Conservation (phyloP, 2,888 invertebrate species). For the Syrista parreyssii region DNA sequence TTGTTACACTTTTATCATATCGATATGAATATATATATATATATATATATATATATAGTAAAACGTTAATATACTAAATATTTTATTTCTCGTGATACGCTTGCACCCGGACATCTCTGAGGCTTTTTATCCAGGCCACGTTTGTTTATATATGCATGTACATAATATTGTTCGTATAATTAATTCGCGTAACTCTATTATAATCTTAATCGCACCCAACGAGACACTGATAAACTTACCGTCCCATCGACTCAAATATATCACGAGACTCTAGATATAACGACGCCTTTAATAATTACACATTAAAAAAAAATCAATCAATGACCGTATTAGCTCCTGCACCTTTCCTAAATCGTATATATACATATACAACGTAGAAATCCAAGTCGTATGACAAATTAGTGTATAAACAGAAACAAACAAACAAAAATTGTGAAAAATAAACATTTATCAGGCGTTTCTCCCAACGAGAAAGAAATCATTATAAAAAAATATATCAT, state of each 20-base stretch:
- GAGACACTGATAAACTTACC: conserved; percentile 35
- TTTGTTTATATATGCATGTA: conserved; percentile 32
- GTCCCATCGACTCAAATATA: background rate
- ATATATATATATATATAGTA: conserved; percentile 41
- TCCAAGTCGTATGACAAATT: background rate
- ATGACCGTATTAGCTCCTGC: background rate
- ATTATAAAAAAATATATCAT: background rate
- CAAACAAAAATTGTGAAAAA: background rate
- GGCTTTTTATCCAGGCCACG: conserved; percentile 16
- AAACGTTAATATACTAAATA: conserved; percentile 38
- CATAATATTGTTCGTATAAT: conserved; percentile 22
- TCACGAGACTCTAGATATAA: background rate
- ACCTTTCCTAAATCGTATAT: background rate
- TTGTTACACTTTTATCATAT: conserved; percentile 30
- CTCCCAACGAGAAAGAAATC: too few species aligned
- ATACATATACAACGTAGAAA: background rate
- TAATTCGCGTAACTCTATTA: conserved; percentile 30
- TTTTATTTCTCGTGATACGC: conserved; percentile 38
- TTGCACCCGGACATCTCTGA: conserved; percentile 17
- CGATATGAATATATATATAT: conserved; percentile 19
- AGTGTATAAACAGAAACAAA: background rate
- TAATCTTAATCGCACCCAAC: conserved; percentile 40
- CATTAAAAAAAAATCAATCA: background rate
- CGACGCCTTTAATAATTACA: background rate
- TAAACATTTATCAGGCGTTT: background rate